Conservation (phyloP, 2,888 invertebrate species). For the Psylliodes chrysocephalus region DNA sequence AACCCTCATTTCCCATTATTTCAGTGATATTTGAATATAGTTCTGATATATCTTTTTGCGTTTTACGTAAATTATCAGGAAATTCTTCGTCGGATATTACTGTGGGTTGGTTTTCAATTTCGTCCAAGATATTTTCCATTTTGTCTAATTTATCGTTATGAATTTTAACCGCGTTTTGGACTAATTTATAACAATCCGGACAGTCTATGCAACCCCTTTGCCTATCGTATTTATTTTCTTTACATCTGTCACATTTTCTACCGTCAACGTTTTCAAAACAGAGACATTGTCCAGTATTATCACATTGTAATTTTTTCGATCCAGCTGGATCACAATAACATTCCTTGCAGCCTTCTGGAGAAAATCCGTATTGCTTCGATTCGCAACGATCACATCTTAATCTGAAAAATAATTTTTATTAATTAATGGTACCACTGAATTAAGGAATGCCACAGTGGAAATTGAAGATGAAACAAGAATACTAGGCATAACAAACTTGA, state of each 20-base stretch:
- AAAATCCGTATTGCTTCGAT: conserved; percentile 85
- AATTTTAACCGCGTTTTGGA: conserved; percentile 84
- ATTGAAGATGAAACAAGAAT: too few relatives aligned
- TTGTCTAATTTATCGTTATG: conserved; percentile 80
- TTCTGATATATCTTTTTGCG: conserved; percentile 79
- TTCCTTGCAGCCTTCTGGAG: conserved; percentile 79
- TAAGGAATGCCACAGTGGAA: too few relatives aligned
- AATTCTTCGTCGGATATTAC: conserved; percentile 93
- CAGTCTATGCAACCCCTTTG: conserved; percentile 91
- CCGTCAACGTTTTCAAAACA: conserved; percentile 93
- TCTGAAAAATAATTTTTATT: too few relatives aligned
- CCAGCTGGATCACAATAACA: conserved; percentile 93
- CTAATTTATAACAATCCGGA: conserved; percentile 94
- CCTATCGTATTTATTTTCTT: conserved; percentile 94
- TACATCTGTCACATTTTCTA: conserved; percentile 91
- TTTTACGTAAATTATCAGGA: conserved; percentile 80
- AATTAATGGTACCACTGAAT: too few relatives aligned
- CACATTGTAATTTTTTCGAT: conserved; percentile 89
- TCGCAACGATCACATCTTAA: conserved; percentile 82
- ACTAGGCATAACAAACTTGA: too few relatives aligned
- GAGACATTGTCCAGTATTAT: conserved; percentile 86
- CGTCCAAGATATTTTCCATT: conserved; percentile 79
- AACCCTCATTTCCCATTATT: conserved; percentile 62
- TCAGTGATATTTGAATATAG: conserved; percentile 82
- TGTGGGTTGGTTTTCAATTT: conserved; percentile 93